Percentiles rank a stretch among this genome's conserved stretches.
Evolutionary conservation across 2,113 vertebrate genomes (phyloP).

Genomic region (Elachura formosa): DNA sequence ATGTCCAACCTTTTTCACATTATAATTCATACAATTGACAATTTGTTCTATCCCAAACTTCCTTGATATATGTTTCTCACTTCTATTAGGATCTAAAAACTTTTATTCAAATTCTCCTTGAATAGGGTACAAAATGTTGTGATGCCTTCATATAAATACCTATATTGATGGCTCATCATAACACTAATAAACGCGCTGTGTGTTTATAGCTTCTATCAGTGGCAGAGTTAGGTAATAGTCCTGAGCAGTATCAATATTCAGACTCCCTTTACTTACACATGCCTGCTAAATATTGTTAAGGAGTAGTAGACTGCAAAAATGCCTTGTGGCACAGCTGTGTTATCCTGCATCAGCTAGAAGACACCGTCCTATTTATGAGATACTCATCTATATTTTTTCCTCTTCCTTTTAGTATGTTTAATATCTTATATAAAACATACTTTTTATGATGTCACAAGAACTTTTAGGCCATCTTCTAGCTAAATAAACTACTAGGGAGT

Average conservation of each 20-base stretch:
- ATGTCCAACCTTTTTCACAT: not conserved
- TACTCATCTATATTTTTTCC: not conserved
- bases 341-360: not conserved
- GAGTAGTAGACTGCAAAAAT: not conserved
- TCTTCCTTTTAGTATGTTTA: not conserved
- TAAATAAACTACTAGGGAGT: slow-evolving; percentile 22
- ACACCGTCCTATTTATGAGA: not conserved
- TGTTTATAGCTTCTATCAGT: not conserved
- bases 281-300: not conserved
- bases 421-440: not conserved
- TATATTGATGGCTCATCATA: not conserved
- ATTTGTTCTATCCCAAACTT: not conserved
- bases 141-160: not conserved
- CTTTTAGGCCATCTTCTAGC: not conserved
- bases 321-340: not conserved
- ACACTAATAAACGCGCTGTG: not conserved
- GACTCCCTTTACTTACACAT: not conserved
- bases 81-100: not conserved
- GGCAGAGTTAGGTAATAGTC: not conserved
- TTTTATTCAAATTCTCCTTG: not conserved
- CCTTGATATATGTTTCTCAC: not conserved
- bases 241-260: not conserved
- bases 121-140: not conserved
- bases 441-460: not conserved
- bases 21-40: not conserved